A percentile compares a stretch with the other conserved stretches of the same genome.
Conservation (phyloP, 2,797 vertebrate species). For the Microctenopoma stevenorrisi region DNA sequence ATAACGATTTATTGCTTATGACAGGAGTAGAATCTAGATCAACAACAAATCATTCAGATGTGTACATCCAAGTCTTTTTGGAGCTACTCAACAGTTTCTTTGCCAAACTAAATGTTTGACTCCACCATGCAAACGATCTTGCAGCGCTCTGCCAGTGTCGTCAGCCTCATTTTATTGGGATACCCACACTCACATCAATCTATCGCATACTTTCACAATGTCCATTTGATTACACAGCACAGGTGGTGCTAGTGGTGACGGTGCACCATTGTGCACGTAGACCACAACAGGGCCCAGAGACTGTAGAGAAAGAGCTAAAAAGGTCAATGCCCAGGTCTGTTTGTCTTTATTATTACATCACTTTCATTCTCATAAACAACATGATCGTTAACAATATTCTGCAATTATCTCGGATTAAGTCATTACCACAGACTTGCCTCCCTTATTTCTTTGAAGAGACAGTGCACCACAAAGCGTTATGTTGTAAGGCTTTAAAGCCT, state of each 20-base stretch:
- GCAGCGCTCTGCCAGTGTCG: slow-evolving; percentile 36
- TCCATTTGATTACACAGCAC: slow-evolving; percentile 71
- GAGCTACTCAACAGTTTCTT: slow-evolving; percentile 40
- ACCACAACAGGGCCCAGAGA: slow-evolving; percentile 29
- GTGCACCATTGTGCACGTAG: slow-evolving; percentile 34
- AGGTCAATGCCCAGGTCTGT: neutral
- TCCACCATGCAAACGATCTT: slow-evolving; percentile 37
- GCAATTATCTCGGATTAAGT: neutral
- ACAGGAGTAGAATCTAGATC: slow-evolving; percentile 27
- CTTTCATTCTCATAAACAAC: neutral
- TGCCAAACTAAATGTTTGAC: slow-evolving; percentile 56
- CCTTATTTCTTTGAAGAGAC: neutral
- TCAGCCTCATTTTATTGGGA: slow-evolving; percentile 53
- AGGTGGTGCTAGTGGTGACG: slow-evolving; percentile 74
- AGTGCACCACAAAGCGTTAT: neutral
- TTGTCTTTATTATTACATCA: slow-evolving; percentile 9
- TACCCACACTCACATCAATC: slow-evolving; percentile 66
- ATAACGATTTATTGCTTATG: slow-evolving; percentile 38
- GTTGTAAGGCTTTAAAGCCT: neutral
- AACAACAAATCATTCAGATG: slow-evolving; percentile 53
- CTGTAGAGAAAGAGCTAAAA: slow-evolving; percentile 20
- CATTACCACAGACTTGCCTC: neutral
- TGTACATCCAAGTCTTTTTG: slow-evolving; percentile 36
- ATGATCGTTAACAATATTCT: neutral
- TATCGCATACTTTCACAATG: slow-evolving; percentile 62